Conservation (phyloP, 2,113 vertebrate species). For the Nothobranchius furzeri region DNA sequence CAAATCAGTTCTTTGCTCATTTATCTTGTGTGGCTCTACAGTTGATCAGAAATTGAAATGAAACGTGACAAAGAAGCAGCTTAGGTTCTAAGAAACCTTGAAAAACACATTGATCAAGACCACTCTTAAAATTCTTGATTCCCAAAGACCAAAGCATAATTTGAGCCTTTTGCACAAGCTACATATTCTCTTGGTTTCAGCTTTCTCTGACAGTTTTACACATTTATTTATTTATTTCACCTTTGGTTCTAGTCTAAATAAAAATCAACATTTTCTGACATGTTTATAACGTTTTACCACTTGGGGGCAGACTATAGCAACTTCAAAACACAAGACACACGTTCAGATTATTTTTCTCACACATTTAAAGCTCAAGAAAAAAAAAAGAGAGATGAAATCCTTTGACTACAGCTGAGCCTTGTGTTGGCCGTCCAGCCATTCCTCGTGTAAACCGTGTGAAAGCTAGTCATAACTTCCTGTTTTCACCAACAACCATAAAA, state of each 20-base stretch:
- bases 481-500: slow-evolving; percentile 70
- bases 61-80: no score
- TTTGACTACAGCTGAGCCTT: slow-evolving; percentile 41
- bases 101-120: no score
- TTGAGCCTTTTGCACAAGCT: no score
- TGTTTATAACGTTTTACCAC: slow-evolving; percentile 35
- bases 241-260: no score
- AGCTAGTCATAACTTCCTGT: slow-evolving; percentile 76
- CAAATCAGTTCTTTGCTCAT: not conserved
- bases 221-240: no score
- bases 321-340: not conserved
- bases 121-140: no score
- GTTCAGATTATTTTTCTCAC: slow-evolving; percentile 29
- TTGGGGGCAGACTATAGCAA: slow-evolving; percentile 34
- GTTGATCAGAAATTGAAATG: no score
- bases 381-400: slow-evolving; percentile 11
- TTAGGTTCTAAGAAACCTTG: no score
- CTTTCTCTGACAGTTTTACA: no score
- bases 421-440: slow-evolving; percentile 29
- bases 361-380: not conserved
- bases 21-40: not conserved
- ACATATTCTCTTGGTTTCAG: no score
- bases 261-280: not conserved
- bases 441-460: slow-evolving; percentile 67
- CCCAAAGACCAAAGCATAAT: no score